These are phyloP conservation scores for Kradibia gibbosae DNA, from an alignment of 1,140 invertebrate genomes.

Conservation along the genomic window DNA sequence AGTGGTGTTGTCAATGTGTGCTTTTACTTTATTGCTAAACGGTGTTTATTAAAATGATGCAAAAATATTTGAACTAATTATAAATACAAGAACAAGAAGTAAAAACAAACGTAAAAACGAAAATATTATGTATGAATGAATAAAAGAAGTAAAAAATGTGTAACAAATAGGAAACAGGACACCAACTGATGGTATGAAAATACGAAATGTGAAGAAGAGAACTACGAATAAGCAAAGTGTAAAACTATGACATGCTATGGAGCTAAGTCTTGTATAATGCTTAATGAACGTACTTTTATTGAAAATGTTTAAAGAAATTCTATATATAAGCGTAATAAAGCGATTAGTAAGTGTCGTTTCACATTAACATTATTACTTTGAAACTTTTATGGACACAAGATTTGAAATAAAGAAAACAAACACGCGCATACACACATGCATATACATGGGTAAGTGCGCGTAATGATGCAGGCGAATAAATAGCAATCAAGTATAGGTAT, in stretches of 20 bases:
- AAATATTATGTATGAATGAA: conserved; percentile 55
- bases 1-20: conserved; percentile 49
- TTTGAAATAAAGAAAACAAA: conserved; percentile 34
- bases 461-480: conserved; percentile 34
- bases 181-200: conserved; percentile 36
- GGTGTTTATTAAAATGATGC: conserved; percentile 65
- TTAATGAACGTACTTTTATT: conserved; percentile 69
- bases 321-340: conserved; percentile 64
- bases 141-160: conserved; percentile 45
- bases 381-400: conserved; percentile 64
- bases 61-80: conserved; percentile 53
- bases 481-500: conserved; percentile 37
- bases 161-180: conserved; percentile 46
- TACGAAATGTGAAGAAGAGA: conserved; percentile 14
- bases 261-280: conserved; percentile 67
- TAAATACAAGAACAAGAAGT: conserved; percentile 54
- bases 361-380: conserved; percentile 58
- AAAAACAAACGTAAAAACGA: conserved; percentile 49
- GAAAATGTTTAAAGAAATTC: conserved; percentile 67
- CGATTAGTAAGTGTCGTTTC: conserved; percentile 64
- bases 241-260: conserved; percentile 59
- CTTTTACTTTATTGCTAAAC: conserved; percentile 56
- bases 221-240: conserved; percentile 42
- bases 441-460: not conserved
- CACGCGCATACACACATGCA: conserved; percentile 13